Base-by-base conservation (phyloP, 2,113 vertebrate genomes). In the Mohoua ochrocephala region DNA sequence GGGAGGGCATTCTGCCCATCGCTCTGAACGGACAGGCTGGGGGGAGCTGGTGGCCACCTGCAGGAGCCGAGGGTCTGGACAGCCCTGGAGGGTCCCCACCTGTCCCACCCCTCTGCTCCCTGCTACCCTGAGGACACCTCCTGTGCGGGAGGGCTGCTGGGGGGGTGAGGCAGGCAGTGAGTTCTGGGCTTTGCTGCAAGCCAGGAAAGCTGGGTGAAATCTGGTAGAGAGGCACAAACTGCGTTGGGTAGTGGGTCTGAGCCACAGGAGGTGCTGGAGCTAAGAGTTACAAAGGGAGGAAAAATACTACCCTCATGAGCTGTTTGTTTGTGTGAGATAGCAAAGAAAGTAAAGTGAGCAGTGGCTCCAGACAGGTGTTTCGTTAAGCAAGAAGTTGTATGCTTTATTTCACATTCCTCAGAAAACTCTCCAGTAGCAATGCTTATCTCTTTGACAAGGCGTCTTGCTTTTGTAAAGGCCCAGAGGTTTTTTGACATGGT, bases 171-270 rank as follows among this genome's bases (percentile, higher is more conserved):
- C 3, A 15, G 47, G 45, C 20, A 11, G 23, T 2, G 35, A 15
- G 11, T 8, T 44, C 68, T 0, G 3, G 26, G 67, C 35, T 80
- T n/a, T 73, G 54, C 41, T 69, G 24, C 45, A 21, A 14, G 49
- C 22, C 11, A 3, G 71, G 39, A 42, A 42, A 68, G 5, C 30
- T 20, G 10, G 15, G 6, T 33, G 68, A 78, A 37, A 59, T 23
- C 42, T 30, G 15, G 3, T 7, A 1, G 33, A 71, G 47, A 59
- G 30, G 21, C 18, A 11, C 31, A 53, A 41, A 37, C 42, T 21
- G 47, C 4, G 3, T 47, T 4, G 1, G 19, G 5, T 1, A 56
- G 44, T 0, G 0, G 41, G n/a, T 18, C 45, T 37, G 21, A 27
- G 60, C 22, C n/a, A 39, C 20, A 3, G 23, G 9, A n/a, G 16